A percentile compares a stretch with the other conserved stretches of the same genome.
Conservation (phyloP, 2,888 invertebrate genomes). For the Octodonta nipae region DNA sequence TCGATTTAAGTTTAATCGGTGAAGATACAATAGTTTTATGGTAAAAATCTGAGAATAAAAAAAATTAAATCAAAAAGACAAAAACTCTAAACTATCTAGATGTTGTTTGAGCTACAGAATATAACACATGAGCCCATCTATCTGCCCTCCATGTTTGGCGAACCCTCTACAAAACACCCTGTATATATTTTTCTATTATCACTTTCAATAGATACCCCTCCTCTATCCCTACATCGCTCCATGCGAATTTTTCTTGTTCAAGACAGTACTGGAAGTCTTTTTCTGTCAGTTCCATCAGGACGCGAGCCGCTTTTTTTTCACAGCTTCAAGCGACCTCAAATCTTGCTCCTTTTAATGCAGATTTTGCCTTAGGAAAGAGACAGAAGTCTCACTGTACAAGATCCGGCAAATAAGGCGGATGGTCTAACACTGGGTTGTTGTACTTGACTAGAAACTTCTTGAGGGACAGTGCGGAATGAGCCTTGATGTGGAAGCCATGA, state of each 20-base stretch:
- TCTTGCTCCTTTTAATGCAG: slow-evolving; percentile 5
- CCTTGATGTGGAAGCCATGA: slow-evolving; percentile 8
- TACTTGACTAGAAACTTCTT: slow-evolving; percentile 1
- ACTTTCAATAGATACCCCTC: not conserved
- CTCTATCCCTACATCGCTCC: slow-evolving; percentile 4
- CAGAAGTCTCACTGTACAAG: slow-evolving; percentile 13
- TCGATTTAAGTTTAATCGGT: too few species aligned
- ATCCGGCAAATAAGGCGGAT: slow-evolving; percentile 10
- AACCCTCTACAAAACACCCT: too few species aligned
- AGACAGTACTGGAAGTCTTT: slow-evolving; percentile 2
- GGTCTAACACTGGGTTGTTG: slow-evolving; percentile 6
- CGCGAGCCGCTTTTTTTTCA: slow-evolving; percentile 1
- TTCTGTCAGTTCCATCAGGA: too few species aligned
- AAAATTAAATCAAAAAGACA: too few species aligned
- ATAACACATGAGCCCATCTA: too few species aligned
- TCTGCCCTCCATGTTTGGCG: too few species aligned
- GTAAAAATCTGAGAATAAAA: too few species aligned
- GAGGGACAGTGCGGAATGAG: not conserved
- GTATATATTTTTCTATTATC: too few species aligned
- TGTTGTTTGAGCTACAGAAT: too few species aligned
- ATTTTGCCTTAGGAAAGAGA: slow-evolving; percentile 5
- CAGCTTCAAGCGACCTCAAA: slow-evolving; percentile 4
- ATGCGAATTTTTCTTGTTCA: not conserved
- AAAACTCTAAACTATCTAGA: too few species aligned
- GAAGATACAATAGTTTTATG: too few species aligned